These are phyloP conservation scores for Rhincodon typus DNA, from an alignment of 2,797 vertebrate species.

Conservation along the genomic window DNA sequence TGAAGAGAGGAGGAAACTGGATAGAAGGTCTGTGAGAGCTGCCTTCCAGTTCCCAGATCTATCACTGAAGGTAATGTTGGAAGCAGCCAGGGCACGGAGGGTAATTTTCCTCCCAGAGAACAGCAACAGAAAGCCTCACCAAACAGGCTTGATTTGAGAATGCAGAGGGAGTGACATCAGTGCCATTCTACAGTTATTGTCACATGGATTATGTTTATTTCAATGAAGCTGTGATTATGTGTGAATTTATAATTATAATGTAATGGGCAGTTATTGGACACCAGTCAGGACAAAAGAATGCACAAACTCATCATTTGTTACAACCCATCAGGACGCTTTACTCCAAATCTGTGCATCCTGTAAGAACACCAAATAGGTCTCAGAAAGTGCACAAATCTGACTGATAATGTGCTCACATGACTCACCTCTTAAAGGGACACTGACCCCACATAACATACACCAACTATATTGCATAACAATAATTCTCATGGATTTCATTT, in stretches of 20 bases:
- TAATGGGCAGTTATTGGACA: too few species aligned
- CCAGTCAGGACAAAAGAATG: too few species aligned
- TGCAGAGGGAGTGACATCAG: neutral
- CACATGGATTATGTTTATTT: neutral
- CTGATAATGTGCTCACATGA: too few species aligned
- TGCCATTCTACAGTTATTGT: neutral
- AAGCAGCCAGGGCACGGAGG: neutral
- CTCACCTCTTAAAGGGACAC: too few species aligned
- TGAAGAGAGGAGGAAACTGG: neutral
- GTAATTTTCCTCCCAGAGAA: neutral
- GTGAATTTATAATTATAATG: neutral
- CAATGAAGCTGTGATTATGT: neutral
- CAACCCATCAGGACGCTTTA: too few species aligned
- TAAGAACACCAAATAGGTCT: too few species aligned
- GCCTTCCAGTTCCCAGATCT: too few species aligned
- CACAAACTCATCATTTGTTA: too few species aligned
- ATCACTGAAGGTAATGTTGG: neutral
- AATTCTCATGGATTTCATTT: neutral
- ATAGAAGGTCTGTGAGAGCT: neutral
- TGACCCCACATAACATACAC: too few species aligned
- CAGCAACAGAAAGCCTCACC: neutral
- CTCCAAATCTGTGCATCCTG: too few species aligned
- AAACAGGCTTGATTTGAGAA: neutral
- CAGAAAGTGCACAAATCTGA: too few species aligned
- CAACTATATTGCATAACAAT: too few species aligned